Percentiles rank a stretch among this genome's conserved stretches.
Conservation (phyloP, 2,888 invertebrate genomes). For the Augiades crinisus region DNA sequence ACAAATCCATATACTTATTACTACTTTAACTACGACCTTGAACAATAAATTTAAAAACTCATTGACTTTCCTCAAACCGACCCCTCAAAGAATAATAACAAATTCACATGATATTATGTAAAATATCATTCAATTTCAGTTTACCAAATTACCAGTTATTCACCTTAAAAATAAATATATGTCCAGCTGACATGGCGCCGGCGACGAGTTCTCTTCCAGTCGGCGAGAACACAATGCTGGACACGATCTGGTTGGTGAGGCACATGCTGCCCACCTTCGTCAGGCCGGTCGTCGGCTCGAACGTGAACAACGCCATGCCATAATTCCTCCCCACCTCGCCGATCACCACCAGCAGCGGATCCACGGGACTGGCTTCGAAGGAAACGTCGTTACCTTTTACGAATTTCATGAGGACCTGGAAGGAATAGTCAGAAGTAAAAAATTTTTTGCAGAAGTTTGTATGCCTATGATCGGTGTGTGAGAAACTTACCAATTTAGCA, state of each 20-base stretch:
- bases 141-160: background rate
- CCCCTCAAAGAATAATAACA: background rate
- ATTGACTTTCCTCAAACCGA: too few relatives aligned
- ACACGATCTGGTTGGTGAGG: slow-evolving; percentile 69
- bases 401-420: slow-evolving; percentile 50
- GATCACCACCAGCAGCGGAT: slow-evolving; percentile 53
- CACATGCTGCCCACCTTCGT: slow-evolving; percentile 42
- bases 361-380: slow-evolving; percentile 60
- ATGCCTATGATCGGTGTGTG: too few relatives aligned
- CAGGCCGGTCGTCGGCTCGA: slow-evolving; percentile 31
- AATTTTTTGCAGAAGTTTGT: too few relatives aligned
- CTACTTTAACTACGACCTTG: too few relatives aligned
- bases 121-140: too few relatives aligned
- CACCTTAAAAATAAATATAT: slow-evolving; percentile 62
- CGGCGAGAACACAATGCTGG: slow-evolving; percentile 56
- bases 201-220: slow-evolving; percentile 57
- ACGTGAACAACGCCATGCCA: slow-evolving; percentile 50
- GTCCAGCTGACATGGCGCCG: slow-evolving; percentile 69
- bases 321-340: slow-evolving; percentile 56
- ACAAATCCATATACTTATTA: too few relatives aligned
- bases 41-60: too few relatives aligned
- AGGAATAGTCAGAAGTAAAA: background rate
- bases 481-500: slow-evolving; percentile 49
- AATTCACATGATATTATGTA: too few relatives aligned
- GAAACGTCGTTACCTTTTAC: slow-evolving; percentile 53